Base-by-base conservation (phyloP, 2,113 vertebrate species). In the Zosterops hypoxanthus region DNA sequence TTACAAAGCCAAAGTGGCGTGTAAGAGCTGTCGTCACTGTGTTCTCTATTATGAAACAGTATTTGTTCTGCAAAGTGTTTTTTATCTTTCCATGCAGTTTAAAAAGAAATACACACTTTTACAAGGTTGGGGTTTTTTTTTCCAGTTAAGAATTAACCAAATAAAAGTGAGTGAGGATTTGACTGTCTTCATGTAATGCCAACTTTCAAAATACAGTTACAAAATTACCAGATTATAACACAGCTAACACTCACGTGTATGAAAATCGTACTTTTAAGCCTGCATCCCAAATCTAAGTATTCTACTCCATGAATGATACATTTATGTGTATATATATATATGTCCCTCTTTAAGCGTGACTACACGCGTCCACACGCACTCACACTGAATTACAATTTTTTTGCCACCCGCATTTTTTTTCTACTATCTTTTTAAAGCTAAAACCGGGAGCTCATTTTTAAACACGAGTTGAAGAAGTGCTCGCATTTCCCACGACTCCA, bases 311-410 rank as follows among this genome's bases (percentile, higher is more conserved):
- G 77, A 47, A 1, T 24, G 29, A 50, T 52, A 29, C 25, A 39
- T 31, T 7, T 18, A 5, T 8, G 0, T 33, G 18, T 39, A 39
- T 39, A 34, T 31, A 5, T 13, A 13, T 24, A 33, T 1, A 1
- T 14, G 11, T 4, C 31, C 3, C 0, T 39, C 22, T 21, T 24
- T 33, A 12, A 24, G 49, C 3, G 75, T 26, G 31, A 41, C 28
- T 20, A 2, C 4, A 12, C 1, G n/a, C 3, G 6, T n/a, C 65
- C 61, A 15, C 20, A 4, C 0, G 14, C 21, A 4, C 7, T 36
- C 0, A 13, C 21, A 10, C 3, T 1, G 39, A 29, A 50, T 25
- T 12, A 5, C 14, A 2, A 13, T 1, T 10, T 20, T 20, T 61
- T 63, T 53, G 5, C 31, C 25, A 44, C 20, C 13, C 18, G 18